A percentile compares a stretch with the other conserved stretches of the same genome.
Conservation (phyloP, 37 sponge, comb jelly and placozoan species). For the Bolinopsis microptera region DNA sequence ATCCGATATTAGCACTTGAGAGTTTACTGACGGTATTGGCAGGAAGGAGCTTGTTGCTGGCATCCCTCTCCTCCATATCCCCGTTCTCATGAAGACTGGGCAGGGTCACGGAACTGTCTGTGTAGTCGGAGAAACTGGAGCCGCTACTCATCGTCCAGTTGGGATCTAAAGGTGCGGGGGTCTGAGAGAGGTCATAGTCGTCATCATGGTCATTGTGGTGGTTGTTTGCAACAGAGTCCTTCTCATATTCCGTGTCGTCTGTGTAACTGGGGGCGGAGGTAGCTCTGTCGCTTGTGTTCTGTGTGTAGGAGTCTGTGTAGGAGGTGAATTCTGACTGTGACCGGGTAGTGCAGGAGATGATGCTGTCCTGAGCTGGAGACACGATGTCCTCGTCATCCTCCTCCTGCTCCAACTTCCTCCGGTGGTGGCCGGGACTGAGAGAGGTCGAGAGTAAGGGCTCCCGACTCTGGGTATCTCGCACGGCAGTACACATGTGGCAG, state of each 20-base stretch:
- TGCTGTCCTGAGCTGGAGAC: constrained; percentile 56
- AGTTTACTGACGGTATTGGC: background rate
- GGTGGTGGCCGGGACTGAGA: background rate
- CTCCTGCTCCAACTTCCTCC: background rate
- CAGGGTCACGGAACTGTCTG: constrained; percentile 56
- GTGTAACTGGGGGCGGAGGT: constrained; percentile 34
- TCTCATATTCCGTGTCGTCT: constrained; percentile 4
- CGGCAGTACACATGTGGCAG: constrained; percentile 5
- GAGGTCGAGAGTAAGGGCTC: constrained; percentile 29
- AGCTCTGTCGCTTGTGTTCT: background rate
- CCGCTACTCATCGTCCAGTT: constrained; percentile 61
- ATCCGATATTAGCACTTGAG: background rate
- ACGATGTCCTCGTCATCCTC: background rate
- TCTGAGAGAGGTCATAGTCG: background rate
- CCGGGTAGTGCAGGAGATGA: constrained; percentile 39
- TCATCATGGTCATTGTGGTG: background rate
- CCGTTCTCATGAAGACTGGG: constrained; percentile 28
- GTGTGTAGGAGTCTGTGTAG: constrained; percentile 60
- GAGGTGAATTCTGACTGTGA: constrained; percentile 22
- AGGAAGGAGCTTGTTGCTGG: background rate
- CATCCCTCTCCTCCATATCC: background rate
- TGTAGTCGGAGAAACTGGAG: constrained; percentile 55
- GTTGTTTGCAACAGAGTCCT: background rate
- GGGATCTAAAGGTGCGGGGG: constrained; percentile 1
- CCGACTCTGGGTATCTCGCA: background rate